Base-by-base conservation (phyloP, 2,888 invertebrate genomes). In the Sipha maydis region DNA sequence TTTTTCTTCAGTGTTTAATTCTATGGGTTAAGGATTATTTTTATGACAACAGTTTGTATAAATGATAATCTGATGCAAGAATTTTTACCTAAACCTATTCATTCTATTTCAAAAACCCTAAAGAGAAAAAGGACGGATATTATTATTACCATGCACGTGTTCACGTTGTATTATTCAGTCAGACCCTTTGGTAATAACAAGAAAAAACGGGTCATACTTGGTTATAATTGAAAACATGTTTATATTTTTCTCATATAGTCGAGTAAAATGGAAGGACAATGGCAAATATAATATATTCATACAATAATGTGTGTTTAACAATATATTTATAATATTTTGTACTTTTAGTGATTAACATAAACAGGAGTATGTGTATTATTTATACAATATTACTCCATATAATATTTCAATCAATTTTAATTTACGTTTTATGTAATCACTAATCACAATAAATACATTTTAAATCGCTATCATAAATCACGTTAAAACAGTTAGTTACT, bases 171-270 rank as follows among this genome's bases (percentile, higher is more conserved):
- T 85, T 69, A 77, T 77, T 77, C 17, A n/a, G 76, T 31, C 19
- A 48, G 85, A 85, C 85, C 85, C 85, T 85, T 85, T 77, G 77
- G 77, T 85, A 85, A 67, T 85, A 77, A 85, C 67, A 48, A 77
- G 48, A 31, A 75, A 84, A 85, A 77, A 34, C 25, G 41, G 67
- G 67, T 25, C 67, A 48, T 85, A 77, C 48, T 75, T 25, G 14
- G 48, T 48, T 48, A 85, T 85, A 85, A 85, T 85, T 85, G 85
- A 85, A 85, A 85, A 85, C 85, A 85, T 85, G 31, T 85, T 85
- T 85, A 48, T 25, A 69, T 77, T 38, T 61, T 85, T 69, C 48
- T 77, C 17, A 21, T 76, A 3, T 28, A 54, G 34, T 83, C 83
- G 14, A 73, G 73, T 34, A 73, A 73, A 71, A 73, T 73, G 3